A percentile compares a stretch with the other conserved stretches of the same genome.
phyloP scores from a whole-genome alignment of 2,888 invertebrate species.

The Acronicta alni region DNA sequence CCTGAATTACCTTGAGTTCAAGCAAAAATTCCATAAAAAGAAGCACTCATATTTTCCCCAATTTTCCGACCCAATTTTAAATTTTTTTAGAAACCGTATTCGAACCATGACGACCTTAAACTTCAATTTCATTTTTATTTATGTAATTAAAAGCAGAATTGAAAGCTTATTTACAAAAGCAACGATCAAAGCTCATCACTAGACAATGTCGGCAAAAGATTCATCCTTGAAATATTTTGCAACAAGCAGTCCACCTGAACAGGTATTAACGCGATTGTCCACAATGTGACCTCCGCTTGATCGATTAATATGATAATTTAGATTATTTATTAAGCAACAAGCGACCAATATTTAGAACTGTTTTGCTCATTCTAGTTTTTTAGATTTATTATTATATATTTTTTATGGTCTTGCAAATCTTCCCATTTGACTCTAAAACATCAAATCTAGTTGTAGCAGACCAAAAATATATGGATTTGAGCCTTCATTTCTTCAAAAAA shows the following conservation, averaged over 20 bases:
- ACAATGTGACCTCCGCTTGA: slow-evolving; percentile 77
- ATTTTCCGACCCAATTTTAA: no score
- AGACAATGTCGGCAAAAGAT: slow-evolving; percentile 56
- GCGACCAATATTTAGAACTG: slow-evolving; percentile 60
- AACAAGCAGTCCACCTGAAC: slow-evolving; percentile 70
- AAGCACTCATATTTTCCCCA: no score
- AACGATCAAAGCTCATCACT: slow-evolving; percentile 45
- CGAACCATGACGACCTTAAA: no score
- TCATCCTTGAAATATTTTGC: slow-evolving; percentile 77
- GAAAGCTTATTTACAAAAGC: background rate
- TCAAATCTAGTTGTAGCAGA: background rate
- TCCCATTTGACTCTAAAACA: slow-evolving; percentile 8
- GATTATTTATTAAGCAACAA: slow-evolving; percentile 74
- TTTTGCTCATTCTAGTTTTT: slow-evolving; percentile 55
- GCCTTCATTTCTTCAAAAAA: no score
- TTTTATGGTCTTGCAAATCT: slow-evolving; percentile 34
- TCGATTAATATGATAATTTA: slow-evolving; percentile 81
- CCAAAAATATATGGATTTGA: no score
- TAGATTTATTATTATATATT: slow-evolving; percentile 37
- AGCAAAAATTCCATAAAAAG: no score
- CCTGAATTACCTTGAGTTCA: no score
- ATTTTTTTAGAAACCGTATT: no score
- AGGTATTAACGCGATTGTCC: slow-evolving; percentile 73
- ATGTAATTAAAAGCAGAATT: background rate
- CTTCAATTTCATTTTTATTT: no score